Base-by-base conservation (phyloP, 2,888 invertebrate species). In the Ophioninae sp. region DNA sequence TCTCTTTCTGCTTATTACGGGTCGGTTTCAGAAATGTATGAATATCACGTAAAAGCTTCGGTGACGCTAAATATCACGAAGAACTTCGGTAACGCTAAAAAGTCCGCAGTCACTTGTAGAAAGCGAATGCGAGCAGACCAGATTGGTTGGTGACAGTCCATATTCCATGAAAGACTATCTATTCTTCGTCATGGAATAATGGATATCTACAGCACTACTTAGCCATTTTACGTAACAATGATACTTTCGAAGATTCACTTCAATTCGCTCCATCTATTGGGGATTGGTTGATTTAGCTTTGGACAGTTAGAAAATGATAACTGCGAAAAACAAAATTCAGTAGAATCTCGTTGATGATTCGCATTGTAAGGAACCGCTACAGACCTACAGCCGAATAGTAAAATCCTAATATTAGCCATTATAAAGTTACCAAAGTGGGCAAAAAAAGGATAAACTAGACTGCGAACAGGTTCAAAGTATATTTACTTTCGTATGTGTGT, bases 181-280 rank as follows among this genome's bases (percentile, higher is more conserved):
- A 41, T 17, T 20, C n/a, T 30, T 51, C 56, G 20, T 10, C 39
- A 44, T 67, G 51, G 59, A 44, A 72, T 61, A 73, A 72, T 10
- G 30, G n/a, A n/a, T n/a, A n/a, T n/a, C n/a, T n/a, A n/a, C n/a
- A 10, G 65, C 59, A 67, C 20, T 23, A 63, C 59, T n/a, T 17
- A 51, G 6, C 44, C 51, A 51, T 23, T n/a, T 74, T 74, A 44
- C 73, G 64, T 75, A 77, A 80, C 76, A 71, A 77, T 80, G 77
- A 84, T 83, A 83, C 81, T 86, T 81, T 72, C 69, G 82, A 81
- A 85, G 86, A 89, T 89, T 86, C 88, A 88, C 67, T 44, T 39
- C 39, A 22, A 41, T 6, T 20, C 39, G 22, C 20, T 41, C n/a
- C 20, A 41, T 9, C 3, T 22, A 22, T 67, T 44, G 0, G 67